These are phyloP conservation scores for Trematomus bernacchii DNA, from an alignment of 2,797 vertebrate species.

Conservation along the genomic window DNA sequence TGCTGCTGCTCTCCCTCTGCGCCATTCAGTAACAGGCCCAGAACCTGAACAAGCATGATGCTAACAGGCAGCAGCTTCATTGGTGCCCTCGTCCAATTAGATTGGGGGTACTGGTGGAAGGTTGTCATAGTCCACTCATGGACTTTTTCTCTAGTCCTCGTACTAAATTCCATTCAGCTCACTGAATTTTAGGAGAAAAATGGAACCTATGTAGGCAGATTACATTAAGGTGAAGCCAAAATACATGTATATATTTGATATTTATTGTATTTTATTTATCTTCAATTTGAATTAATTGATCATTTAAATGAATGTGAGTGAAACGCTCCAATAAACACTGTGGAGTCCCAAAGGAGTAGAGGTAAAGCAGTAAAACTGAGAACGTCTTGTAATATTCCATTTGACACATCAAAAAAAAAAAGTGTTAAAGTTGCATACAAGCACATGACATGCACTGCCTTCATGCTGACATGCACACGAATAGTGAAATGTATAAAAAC, in stretches of 20 bases:
- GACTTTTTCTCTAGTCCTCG: not conserved
- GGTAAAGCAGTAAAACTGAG: not conserved
- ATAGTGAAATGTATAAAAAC: not conserved
- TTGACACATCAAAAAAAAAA: not conserved
- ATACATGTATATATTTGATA: not conserved
- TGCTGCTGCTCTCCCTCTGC: not conserved
- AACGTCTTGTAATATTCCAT: not conserved
- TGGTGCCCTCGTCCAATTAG: not conserved
- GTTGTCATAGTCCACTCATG: not conserved
- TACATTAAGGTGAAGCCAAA: not conserved
- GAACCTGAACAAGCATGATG: not conserved
- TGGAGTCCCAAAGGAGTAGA: not conserved
- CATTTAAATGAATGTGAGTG: not conserved
- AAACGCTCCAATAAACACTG: not conserved
- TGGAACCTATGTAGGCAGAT: not conserved
- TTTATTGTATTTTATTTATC: not conserved
- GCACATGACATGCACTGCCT: not conserved
- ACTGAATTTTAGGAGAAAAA: not conserved
- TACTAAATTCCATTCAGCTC: not conserved
- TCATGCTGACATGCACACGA: conserved; percentile 24
- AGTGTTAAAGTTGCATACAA: not conserved
- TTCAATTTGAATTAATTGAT: no score
- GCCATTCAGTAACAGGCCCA: not conserved
- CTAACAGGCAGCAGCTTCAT: not conserved
- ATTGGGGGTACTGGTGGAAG: not conserved